Percentiles rank a stretch among this genome's conserved stretches.
Evolutionary conservation across 2,888 invertebrate genomes (phyloP).

Genomic region (Acronicta psi): DNA sequence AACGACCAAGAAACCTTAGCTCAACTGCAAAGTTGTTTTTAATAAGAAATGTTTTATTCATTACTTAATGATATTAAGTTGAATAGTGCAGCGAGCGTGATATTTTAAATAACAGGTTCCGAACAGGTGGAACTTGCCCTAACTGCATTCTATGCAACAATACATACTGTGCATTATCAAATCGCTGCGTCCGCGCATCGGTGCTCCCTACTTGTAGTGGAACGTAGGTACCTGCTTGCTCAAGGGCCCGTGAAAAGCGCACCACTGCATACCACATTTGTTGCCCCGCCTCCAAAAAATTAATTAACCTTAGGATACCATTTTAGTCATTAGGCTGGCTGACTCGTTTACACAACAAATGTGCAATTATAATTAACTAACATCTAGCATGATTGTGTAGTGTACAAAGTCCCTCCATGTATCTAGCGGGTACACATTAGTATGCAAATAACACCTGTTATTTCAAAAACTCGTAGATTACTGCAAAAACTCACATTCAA

Average conservation of each 20-base stretch:
- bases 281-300: conserved; percentile 55
- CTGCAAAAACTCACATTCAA: conserved; percentile 31
- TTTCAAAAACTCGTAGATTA: conserved; percentile 25
- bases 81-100: conserved; percentile 55
- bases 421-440: conserved; percentile 22
- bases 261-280: conserved; percentile 42
- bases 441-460: conserved; percentile 32
- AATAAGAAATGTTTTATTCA: conserved; percentile 51
- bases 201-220: conserved; percentile 66
- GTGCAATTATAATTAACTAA: conserved; percentile 17
- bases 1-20: conserved; percentile 10
- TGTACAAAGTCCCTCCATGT: conserved; percentile 11
- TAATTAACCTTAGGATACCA: conserved; percentile 37
- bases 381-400: conserved; percentile 4
- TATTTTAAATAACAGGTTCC: conserved; percentile 67
- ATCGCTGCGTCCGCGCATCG: conserved; percentile 76
- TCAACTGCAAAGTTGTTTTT: conserved; percentile 17
- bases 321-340: conserved; percentile 52
- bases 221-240: conserved; percentile 73
- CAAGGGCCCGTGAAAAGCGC: conserved; percentile 83
- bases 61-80: conserved; percentile 49
- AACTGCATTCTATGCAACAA: conserved; percentile 69
- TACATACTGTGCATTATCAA: conserved; percentile 77
- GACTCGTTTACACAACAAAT: conserved; percentile 10
- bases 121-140: conserved; percentile 70